Evolutionary conservation across 2,113 vertebrate genomes (phyloP).

Genomic region (Petroica traversi): DNA sequence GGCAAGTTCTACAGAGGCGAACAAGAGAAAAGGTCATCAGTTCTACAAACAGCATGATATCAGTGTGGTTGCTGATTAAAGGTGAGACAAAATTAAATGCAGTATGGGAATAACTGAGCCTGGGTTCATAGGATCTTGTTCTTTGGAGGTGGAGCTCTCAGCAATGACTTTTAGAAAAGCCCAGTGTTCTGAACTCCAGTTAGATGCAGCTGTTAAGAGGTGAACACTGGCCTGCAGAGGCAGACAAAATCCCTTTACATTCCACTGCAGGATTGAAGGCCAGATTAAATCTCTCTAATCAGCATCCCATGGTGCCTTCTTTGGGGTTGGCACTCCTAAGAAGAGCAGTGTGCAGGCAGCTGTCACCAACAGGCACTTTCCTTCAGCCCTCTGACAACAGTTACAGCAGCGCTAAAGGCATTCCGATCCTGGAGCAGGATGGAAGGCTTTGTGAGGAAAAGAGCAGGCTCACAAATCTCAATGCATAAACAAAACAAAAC

Average conservation of each 20-base stretch:
- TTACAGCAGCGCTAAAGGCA: background rate
- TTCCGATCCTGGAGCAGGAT: background rate
- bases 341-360: background rate
- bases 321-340: background rate
- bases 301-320: accelerated
- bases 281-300: background rate
- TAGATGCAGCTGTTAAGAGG: background rate
- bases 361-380: background rate
- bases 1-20: slow-evolving; percentile 11
- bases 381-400: background rate
- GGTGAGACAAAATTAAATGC: background rate
- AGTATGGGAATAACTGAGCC: background rate
- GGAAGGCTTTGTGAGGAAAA: background rate
- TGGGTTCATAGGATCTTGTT: background rate
- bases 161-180: background rate
- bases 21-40: slow-evolving; percentile 14
- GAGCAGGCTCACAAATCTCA: background rate
- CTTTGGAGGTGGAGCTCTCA: background rate
- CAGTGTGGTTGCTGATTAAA: background rate
- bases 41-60: background rate
- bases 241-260: background rate
- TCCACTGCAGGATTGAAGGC: background rate
- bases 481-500: background rate
- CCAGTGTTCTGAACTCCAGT: background rate
- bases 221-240: accelerated